Evolutionary conservation across 1,140 invertebrate genomes (phyloP).

Genomic region (Venustaconcha ellipsiformis): DNA sequence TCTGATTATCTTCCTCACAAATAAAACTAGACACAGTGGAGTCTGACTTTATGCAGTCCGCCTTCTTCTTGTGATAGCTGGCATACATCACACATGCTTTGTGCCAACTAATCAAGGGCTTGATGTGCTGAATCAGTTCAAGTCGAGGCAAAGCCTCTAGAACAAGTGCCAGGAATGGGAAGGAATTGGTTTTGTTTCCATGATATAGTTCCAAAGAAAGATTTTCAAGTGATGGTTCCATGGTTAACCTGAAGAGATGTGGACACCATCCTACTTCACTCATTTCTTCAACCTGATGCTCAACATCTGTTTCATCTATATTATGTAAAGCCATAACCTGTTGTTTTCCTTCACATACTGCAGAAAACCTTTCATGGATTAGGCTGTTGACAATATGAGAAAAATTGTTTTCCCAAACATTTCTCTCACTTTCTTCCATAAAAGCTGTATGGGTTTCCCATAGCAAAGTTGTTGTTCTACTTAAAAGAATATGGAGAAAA

Average conservation of each 20-base stretch:
- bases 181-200: too few species aligned
- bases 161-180: too few species aligned
- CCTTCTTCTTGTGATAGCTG: too few species aligned
- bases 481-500: constrained; percentile 10
- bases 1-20: background rate
- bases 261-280: constrained; percentile 1
- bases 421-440: too few species aligned
- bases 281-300: constrained; percentile 2
- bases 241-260: constrained; percentile 3
- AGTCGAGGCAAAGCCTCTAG: too few species aligned
- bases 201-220: constrained; percentile 9
- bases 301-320: background rate
- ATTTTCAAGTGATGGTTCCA: constrained; percentile 4
- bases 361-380: background rate
- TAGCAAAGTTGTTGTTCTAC: background rate
- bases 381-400: background rate
- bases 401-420: constrained; percentile 12
- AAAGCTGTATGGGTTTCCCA: too few species aligned
- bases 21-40: constrained; percentile 2
- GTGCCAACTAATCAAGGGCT: too few species aligned
- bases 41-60: too few species aligned
- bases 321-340: background rate
- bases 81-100: too few species aligned
- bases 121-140: too few species aligned
- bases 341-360: background rate